Evolutionary conservation across 2,888 invertebrate genomes (phyloP).

Genomic region (Cryptus viduatorius): DNA sequence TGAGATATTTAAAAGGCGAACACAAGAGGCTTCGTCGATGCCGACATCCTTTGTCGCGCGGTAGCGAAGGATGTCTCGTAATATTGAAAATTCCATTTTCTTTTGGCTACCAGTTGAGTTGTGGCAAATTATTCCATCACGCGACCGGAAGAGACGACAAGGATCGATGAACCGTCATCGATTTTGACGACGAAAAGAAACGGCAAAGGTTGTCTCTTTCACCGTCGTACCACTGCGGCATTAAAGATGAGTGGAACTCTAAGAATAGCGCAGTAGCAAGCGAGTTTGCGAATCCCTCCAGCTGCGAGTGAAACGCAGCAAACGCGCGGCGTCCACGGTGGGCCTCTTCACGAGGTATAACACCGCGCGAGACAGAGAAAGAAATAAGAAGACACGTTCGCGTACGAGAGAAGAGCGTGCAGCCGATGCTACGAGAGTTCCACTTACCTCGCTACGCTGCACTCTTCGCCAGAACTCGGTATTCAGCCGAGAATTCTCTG

Average conservation of each 20-base stretch:
- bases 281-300: slow-evolving; percentile 66
- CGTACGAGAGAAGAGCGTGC: slow-evolving; percentile 18
- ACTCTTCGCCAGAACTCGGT: slow-evolving; percentile 54
- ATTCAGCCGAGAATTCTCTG: slow-evolving; percentile 49
- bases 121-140: background rate
- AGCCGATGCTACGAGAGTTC: slow-evolving; percentile 49
- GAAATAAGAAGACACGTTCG: background rate
- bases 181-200: slow-evolving; percentile 18
- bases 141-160: background rate
- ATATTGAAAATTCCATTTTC: background rate
- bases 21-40: background rate
- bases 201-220: background rate
- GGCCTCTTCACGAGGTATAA: background rate
- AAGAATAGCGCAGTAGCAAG: slow-evolving; percentile 62
- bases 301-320: slow-evolving; percentile 65
- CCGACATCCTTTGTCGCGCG: slow-evolving; percentile 27
- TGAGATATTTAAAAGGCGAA: slow-evolving; percentile 29
- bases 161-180: slow-evolving; percentile 20
- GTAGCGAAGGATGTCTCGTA: slow-evolving; percentile 29
- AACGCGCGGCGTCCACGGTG: background rate
- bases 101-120: background rate
- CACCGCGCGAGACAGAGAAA: slow-evolving; percentile 5
- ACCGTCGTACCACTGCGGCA: slow-evolving; percentile 32
- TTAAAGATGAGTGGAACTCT: slow-evolving; percentile 68
- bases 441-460: slow-evolving; percentile 66